phyloP scores from a whole-genome alignment of 2,888 invertebrate genomes.

The Hipparchia sbordonii region DNA sequence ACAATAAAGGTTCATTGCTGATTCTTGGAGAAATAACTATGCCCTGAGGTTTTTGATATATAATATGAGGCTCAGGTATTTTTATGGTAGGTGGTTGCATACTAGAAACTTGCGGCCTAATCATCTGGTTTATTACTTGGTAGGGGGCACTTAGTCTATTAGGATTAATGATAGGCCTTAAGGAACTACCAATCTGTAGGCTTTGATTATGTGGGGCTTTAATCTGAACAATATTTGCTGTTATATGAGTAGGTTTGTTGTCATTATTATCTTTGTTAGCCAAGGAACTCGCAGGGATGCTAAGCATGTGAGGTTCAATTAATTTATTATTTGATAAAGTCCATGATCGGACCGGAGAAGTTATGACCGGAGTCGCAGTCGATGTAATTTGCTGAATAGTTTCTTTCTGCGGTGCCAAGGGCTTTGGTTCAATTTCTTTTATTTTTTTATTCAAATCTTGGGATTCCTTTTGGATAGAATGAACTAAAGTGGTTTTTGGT shows the following conservation, averaged over 20 bases:
- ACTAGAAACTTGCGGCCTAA: conserved; percentile 68
- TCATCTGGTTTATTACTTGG: conserved; percentile 74
- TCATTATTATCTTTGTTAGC: conserved; percentile 60
- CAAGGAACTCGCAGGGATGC: conserved; percentile 56
- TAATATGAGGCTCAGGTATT: conserved; percentile 82
- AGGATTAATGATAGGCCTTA: conserved; percentile 64
- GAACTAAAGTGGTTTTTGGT: conserved; percentile 57
- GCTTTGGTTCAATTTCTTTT: conserved; percentile 61
- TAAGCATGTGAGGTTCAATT: conserved; percentile 67
- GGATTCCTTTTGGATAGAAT: conserved; percentile 56
- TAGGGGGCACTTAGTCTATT: conserved; percentile 67
- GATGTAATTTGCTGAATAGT: conserved; percentile 64
- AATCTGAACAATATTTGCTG: conserved; percentile 74
- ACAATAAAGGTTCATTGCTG: conserved; percentile 65
- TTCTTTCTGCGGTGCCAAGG: conserved; percentile 64
- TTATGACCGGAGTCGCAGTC: conserved; percentile 80
- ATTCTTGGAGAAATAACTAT: conserved; percentile 75
- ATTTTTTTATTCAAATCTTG: conserved; percentile 57
- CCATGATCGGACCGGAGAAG: conserved; percentile 68
- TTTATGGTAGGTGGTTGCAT: conserved; percentile 86
- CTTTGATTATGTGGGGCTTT: conserved; percentile 62
- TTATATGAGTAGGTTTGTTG: conserved; percentile 65
- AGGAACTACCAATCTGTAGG: conserved; percentile 54
- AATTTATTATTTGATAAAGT: conserved; percentile 75
- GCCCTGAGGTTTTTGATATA: conserved; percentile 74